Conservation (phyloP, 2,113 vertebrate species). For the Danionella cerebrum region DNA sequence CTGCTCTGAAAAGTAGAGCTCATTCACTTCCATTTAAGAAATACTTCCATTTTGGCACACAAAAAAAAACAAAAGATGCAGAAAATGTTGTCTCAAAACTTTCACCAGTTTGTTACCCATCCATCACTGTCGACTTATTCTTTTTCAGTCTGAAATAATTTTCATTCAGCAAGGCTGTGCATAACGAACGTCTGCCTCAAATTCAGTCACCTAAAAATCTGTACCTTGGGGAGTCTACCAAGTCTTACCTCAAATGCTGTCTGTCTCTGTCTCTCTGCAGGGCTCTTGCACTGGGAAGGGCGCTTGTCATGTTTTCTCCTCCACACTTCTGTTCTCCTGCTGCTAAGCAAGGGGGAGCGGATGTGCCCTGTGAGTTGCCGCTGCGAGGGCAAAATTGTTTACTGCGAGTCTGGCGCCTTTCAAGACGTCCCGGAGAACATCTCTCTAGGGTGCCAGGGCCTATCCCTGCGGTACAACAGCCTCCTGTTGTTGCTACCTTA, state of each 20-base stretch:
- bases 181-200: neutral
- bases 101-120: neutral
- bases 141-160: neutral
- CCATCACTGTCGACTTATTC: too few species aligned
- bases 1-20: neutral
- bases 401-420: conserved; percentile 90
- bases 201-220: neutral
- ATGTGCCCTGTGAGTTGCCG: conserved; percentile 86
- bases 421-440: conserved; percentile 87
- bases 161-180: neutral
- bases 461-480: conserved; percentile 90
- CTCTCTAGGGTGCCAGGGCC: conserved; percentile 85
- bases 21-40: conserved; percentile 6
- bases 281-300: conserved; percentile 57
- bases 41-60: neutral
- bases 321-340: conserved; percentile 66
- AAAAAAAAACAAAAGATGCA: neutral
- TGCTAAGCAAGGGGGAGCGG: conserved; percentile 74
- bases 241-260: conserved; percentile 10
- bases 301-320: conserved; percentile 72
- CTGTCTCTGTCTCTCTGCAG: conserved; percentile 47
- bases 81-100: neutral
- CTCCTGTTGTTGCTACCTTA: conserved; percentile 81
- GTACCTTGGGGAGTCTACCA: neutral
- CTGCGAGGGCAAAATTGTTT: conserved; percentile 93